These are phyloP conservation scores for Triops cancriformis DNA, from an alignment of 1,140 invertebrate species.

Conservation along the genomic window DNA sequence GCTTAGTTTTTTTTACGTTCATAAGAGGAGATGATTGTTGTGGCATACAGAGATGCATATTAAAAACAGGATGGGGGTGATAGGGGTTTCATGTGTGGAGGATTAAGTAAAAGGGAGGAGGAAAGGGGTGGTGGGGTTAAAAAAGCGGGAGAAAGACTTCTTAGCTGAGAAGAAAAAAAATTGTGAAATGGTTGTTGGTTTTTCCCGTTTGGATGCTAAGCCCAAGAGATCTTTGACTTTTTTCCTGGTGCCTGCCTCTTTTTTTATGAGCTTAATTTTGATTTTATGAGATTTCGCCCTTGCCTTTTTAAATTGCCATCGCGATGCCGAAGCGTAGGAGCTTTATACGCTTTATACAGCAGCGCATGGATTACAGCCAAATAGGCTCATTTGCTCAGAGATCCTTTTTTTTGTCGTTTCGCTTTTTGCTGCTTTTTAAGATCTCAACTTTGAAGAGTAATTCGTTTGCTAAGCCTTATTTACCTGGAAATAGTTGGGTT, in stretches of 20 bases:
- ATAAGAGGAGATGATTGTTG: slow-evolving; percentile 7
- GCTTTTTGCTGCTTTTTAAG: background rate
- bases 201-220: background rate
- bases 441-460: background rate
- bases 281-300: slow-evolving; percentile 14
- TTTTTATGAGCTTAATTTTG: slow-evolving; percentile 11
- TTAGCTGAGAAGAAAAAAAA: background rate
- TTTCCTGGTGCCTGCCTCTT: background rate
- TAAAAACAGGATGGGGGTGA: background rate
- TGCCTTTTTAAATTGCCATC: slow-evolving; percentile 2
- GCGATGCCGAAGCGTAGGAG: background rate
- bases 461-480: background rate
- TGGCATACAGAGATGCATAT: slow-evolving; percentile 13
- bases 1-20: background rate
- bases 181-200: background rate
- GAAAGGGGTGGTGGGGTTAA: background rate
- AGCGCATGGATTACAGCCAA: slow-evolving; percentile 7
- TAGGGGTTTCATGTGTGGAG: background rate
- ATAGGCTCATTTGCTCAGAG: slow-evolving; percentile 7
- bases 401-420: background rate
- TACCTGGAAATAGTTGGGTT: background rate
- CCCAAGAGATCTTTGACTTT: background rate
- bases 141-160: too few species aligned
- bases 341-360: background rate
- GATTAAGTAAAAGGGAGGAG: background rate